phyloP scores from a whole-genome alignment of 2,888 invertebrate genomes.

The Ichneumoninae sp. region DNA sequence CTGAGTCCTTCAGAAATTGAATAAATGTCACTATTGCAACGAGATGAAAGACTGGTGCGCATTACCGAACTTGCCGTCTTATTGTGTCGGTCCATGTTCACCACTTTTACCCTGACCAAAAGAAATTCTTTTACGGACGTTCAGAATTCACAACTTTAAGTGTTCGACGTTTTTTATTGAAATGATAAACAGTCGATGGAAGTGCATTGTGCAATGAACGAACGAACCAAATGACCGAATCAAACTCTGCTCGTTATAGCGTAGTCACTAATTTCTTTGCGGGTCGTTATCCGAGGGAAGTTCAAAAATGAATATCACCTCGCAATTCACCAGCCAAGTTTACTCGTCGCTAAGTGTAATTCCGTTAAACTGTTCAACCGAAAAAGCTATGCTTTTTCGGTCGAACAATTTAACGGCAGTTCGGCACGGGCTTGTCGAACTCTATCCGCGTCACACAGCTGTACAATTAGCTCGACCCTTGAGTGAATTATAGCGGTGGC shows the following conservation, averaged over 20 bases:
- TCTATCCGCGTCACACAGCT: constrained; percentile 14
- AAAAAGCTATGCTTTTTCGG: neutral
- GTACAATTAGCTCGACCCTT: constrained; percentile 18
- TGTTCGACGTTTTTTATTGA: neutral
- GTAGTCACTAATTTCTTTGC: neutral
- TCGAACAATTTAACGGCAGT: neutral
- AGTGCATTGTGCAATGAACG: neutral
- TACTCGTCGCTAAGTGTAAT: neutral
- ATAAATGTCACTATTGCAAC: no score
- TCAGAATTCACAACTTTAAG: neutral
- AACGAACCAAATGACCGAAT: neutral
- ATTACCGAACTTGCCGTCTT: no score
- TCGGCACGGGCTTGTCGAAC: neutral
- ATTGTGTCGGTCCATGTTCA: no score
- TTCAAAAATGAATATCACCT: neutral
- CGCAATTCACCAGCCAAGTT: neutral
- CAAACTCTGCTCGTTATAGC: neutral
- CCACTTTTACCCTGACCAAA: no score
- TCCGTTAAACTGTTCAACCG: no score
- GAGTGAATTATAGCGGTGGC: constrained; percentile 27
- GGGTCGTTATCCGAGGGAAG: neutral
- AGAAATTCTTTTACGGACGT: no score
- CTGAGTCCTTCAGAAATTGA: no score
- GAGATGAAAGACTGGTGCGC: no score
- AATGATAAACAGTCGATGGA: neutral